Evolutionary conservation across 1,140 invertebrate genomes (phyloP).

Genomic region (Zaprionus nigranus): DNA sequence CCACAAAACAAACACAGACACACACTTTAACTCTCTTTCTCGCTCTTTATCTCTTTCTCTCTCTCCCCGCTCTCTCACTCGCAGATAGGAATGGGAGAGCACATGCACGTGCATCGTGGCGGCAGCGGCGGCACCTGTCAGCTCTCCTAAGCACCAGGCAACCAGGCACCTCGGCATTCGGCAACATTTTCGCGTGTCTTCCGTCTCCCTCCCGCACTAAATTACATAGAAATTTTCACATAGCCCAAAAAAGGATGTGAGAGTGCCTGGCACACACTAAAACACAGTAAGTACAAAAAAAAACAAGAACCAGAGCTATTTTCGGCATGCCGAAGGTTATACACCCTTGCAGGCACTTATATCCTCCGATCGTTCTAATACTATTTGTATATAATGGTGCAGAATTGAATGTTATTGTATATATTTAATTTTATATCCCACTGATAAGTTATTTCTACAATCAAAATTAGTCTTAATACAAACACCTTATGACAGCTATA

Average conservation of each 20-base stretch:
- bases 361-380: too few species aligned
- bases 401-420: too few species aligned
- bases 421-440: too few species aligned
- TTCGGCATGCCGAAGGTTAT: too few species aligned
- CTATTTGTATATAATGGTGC: too few species aligned
- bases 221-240: slow-evolving; percentile 71
- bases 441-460: too few species aligned
- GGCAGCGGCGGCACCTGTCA: slow-evolving; percentile 64
- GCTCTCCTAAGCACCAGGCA: slow-evolving; percentile 59
- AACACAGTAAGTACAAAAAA: slow-evolving; percentile 33
- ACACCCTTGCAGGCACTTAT: too few species aligned
- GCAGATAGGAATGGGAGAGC: slow-evolving; percentile 9
- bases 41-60: not conserved
- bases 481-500: too few species aligned
- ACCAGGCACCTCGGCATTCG: slow-evolving; percentile 32
- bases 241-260: slow-evolving; percentile 43
- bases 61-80: not conserved
- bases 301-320: not conserved
- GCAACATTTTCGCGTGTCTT: slow-evolving; percentile 42
- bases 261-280: slow-evolving; percentile 48
- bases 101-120: slow-evolving; percentile 39
- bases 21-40: not conserved
- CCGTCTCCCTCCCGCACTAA: slow-evolving; percentile 32
- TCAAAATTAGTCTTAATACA: too few species aligned
- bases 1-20: slow-evolving; percentile 56